A percentile compares a stretch with the other conserved stretches of the same genome.
phyloP scores from a whole-genome alignment of 2,888 invertebrate genomes.

The Nomada hirtipes region DNA sequence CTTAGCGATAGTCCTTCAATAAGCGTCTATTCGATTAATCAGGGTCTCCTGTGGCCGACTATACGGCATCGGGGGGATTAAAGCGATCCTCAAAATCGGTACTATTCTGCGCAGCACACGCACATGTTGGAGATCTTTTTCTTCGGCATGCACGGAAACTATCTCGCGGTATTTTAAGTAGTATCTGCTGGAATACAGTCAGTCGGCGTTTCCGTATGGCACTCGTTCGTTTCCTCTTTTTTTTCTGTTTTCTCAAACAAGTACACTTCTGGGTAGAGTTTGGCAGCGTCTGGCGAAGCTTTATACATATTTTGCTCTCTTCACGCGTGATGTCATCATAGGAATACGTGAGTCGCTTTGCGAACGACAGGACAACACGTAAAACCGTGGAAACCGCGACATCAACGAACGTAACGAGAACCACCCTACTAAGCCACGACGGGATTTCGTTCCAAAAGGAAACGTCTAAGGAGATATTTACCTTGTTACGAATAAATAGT shows the following conservation, averaged over 20 bases:
- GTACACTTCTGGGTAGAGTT: constrained; percentile 63
- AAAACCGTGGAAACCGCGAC: constrained; percentile 58
- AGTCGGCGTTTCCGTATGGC: constrained; percentile 70
- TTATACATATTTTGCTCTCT: constrained; percentile 83
- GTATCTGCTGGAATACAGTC: constrained; percentile 49
- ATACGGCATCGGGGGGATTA: constrained; percentile 46
- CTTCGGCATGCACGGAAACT: constrained; percentile 15
- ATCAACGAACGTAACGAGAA: constrained; percentile 63
- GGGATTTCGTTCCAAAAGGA: constrained; percentile 55
- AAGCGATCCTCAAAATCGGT: constrained; percentile 42
- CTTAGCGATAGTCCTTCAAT: constrained; percentile 56
- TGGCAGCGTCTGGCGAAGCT: constrained; percentile 73
- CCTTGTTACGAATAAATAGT: constrained; percentile 51
- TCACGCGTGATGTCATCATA: constrained; percentile 84
- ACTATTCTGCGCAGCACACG: constrained; percentile 12
- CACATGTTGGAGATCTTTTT: too few species aligned
- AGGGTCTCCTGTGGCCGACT: constrained; percentile 44
- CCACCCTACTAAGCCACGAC: constrained; percentile 54
- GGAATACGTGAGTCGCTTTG: constrained; percentile 82
- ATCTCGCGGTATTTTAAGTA: constrained; percentile 68
- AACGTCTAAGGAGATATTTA: constrained; percentile 20
- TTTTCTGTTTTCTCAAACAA: constrained; percentile 16
- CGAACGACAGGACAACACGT: constrained; percentile 70
- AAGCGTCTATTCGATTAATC: constrained; percentile 59
- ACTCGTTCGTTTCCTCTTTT: constrained; percentile 27